Percentiles rank a stretch among this genome's conserved stretches.
These are phyloP conservation scores for Coracias cyanogaster DNA, from an alignment of 2,797 vertebrate genomes.

Conservation along the genomic window DNA sequence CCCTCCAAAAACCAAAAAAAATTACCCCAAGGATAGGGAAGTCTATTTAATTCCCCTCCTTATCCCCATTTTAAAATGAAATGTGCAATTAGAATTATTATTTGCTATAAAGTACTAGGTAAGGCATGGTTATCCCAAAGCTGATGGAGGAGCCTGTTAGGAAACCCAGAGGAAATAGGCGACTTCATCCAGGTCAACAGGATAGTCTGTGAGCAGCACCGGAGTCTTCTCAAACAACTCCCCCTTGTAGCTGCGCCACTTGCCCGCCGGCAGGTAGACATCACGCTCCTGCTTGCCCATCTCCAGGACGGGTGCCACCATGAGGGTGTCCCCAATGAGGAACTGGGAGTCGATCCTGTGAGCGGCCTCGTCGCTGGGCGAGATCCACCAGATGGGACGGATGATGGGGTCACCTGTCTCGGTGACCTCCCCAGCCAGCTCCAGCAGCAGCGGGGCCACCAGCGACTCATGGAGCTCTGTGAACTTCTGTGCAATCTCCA, in stretches of 20 bases:
- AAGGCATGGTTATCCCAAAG: slow-evolving; percentile 74
- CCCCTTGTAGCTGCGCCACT: slow-evolving; percentile 95
- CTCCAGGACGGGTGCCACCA: slow-evolving; percentile 95
- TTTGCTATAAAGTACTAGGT: slow-evolving; percentile 30
- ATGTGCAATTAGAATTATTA: slow-evolving; percentile 54
- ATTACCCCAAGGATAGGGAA: not conserved
- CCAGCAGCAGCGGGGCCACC: slow-evolving; percentile 91
- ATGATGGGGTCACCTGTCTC: slow-evolving; percentile 94
- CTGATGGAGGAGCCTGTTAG: slow-evolving; percentile 78
- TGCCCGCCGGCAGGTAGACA: slow-evolving; percentile 92
- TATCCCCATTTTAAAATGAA: not conserved
- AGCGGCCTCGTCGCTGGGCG: slow-evolving; percentile 87
- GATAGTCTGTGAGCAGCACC: slow-evolving; percentile 90
- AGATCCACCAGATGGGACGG: slow-evolving; percentile 98
- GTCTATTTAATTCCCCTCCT: not conserved
- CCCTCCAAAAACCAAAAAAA: not conserved
- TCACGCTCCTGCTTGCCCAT: slow-evolving; percentile 93
- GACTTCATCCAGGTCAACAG: slow-evolving; percentile 89
- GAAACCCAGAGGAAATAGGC: slow-evolving; percentile 90
- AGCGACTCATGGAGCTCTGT: slow-evolving; percentile 88
- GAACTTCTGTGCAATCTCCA: slow-evolving; percentile 92
- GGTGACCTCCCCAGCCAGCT: slow-evolving; percentile 90
- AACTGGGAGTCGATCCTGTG: slow-evolving; percentile 96
- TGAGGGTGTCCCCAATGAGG: slow-evolving; percentile 94
- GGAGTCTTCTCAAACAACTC: slow-evolving; percentile 92